Evolutionary conservation across 2,888 invertebrate genomes (phyloP).

Genomic region (Lycophotia porphyrea): DNA sequence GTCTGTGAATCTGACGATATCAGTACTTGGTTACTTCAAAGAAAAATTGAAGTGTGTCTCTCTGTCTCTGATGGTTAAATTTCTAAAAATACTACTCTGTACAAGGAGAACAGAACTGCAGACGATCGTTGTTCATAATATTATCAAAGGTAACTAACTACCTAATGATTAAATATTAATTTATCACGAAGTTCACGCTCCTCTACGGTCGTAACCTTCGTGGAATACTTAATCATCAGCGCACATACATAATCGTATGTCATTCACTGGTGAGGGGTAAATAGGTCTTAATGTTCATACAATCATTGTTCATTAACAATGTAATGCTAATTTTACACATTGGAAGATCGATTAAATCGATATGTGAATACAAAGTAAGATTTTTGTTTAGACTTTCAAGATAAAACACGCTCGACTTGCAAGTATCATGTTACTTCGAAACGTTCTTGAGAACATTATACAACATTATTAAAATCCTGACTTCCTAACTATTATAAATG

Average conservation of each 20-base stretch:
- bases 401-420: conserved; percentile 23
- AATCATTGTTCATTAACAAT: conserved; percentile 42
- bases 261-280: conserved; percentile 13
- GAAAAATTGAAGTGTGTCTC: not conserved
- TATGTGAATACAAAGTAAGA: conserved; percentile 35
- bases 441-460: conserved; percentile 19
- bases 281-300: conserved; percentile 22
- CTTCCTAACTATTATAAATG: no score
- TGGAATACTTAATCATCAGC: conserved; percentile 40
- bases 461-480: conserved; percentile 14
- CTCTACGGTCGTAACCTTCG: conserved; percentile 18
- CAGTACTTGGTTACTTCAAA: not conserved
- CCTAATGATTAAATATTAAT: conserved; percentile 14
- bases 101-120: conserved; percentile 4
- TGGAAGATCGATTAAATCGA: conserved; percentile 26
- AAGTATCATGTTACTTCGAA: not conserved
- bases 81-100: not conserved
- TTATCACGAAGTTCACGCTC: conserved; percentile 5
- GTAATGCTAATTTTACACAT: conserved; percentile 31
- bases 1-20: not conserved
- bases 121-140: no score
- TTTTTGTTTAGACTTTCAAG: conserved; percentile 15
- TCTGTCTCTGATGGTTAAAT: not conserved
- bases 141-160: not conserved
- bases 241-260: conserved; percentile 31